Conservation (phyloP, 2,113 vertebrate genomes). For the Ictalurus furcatus region DNA sequence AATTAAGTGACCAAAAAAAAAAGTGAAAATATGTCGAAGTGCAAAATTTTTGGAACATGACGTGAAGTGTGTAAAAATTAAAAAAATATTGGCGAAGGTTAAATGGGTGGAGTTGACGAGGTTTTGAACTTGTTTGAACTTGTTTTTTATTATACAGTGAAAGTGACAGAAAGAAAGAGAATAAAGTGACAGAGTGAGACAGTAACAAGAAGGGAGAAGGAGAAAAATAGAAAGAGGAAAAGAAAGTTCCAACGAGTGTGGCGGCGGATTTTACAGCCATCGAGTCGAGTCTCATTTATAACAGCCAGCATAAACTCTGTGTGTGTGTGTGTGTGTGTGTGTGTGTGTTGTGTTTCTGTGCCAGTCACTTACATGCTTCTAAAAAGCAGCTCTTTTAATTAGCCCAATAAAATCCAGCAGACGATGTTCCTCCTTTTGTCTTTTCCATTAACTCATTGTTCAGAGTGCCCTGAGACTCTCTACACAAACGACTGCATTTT, state of each 20-base stretch:
- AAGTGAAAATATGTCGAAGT: background rate
- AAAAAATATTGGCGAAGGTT: background rate
- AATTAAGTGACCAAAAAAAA: too few species aligned
- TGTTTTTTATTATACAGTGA: background rate
- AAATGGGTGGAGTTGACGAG: background rate
- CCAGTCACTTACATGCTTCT: background rate
- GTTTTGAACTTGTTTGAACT: background rate
- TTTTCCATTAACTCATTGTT: background rate
- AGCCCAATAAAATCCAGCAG: conserved; percentile 1
- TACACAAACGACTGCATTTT: background rate
- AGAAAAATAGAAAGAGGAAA: background rate
- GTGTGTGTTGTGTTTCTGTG: background rate
- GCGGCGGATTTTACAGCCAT: background rate
- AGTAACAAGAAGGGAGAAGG: background rate
- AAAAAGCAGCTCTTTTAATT: conserved; percentile 9
- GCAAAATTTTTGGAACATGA: background rate
- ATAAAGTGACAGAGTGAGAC: conserved; percentile 36
- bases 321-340: conserved; percentile 15
- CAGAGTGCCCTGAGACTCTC: background rate
- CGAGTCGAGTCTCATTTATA: background rate
- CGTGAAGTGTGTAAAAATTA: background rate
- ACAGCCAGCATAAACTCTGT: background rate
- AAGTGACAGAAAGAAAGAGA: conserved; percentile 31
- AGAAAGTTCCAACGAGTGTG: background rate
- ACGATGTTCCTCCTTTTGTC: background rate